A percentile compares a stretch with the other conserved stretches of the same genome.
phyloP scores from a whole-genome alignment of 2,888 invertebrate genomes.

The Pemphredon lugubris region DNA sequence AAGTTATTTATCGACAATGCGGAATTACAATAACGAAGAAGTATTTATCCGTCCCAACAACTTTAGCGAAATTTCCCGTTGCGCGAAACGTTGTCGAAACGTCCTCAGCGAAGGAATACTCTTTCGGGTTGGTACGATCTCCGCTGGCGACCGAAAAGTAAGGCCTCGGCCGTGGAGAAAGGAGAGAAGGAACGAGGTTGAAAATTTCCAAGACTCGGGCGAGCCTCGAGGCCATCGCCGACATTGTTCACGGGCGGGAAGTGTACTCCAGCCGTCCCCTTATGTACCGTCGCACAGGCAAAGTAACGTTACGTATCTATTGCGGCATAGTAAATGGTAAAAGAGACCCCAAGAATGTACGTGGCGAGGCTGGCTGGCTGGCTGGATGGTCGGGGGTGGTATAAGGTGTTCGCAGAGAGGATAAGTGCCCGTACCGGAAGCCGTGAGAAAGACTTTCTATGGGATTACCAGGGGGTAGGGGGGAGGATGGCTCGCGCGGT shows the following conservation, averaged over 20 bases:
- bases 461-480: background rate
- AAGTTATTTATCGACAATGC: too few species aligned
- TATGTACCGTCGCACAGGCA: conserved; percentile 50
- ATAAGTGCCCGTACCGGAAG: conserved; percentile 24
- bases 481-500: too few species aligned
- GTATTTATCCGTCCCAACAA: too few species aligned
- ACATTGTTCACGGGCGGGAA: conserved; percentile 48
- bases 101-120: too few species aligned
- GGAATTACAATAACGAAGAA: too few species aligned
- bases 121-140: too few species aligned
- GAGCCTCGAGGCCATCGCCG: conserved; percentile 45
- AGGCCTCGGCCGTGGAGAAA: background rate
- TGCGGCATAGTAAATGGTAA: conserved; percentile 57
- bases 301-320: conserved; percentile 63
- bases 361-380: conserved; percentile 13
- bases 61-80: too few species aligned
- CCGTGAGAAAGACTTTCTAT: conserved; percentile 43
- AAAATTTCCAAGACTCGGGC: conserved; percentile 41
- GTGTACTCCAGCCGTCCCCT: conserved; percentile 54
- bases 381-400: background rate
- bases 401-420: conserved; percentile 7
- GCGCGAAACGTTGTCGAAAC: too few species aligned
- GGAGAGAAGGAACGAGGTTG: background rate
- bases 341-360: conserved; percentile 21
- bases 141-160: too few species aligned